phyloP scores from a whole-genome alignment of 2,113 vertebrate species.

The Eurypyga helias region DNA sequence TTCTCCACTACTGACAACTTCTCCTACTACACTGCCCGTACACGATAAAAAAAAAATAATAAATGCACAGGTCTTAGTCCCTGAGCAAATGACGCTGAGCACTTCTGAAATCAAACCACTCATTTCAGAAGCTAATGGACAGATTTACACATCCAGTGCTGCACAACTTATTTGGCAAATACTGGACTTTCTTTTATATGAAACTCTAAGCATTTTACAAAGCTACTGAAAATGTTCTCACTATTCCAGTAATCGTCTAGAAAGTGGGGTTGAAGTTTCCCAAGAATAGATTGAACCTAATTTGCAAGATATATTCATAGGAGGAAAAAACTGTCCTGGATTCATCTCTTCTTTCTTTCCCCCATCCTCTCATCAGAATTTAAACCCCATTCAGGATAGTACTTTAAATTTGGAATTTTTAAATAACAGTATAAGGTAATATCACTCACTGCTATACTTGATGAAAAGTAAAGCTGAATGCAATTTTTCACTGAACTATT shows the following conservation, averaged over 20 bases:
- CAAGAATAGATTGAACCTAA: not conserved
- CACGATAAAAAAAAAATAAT: not conserved
- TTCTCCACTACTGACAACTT: not conserved
- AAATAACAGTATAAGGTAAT: not conserved
- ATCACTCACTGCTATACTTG: not conserved
- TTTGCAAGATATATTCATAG: not conserved
- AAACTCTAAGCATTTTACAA: not conserved
- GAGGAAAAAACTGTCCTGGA: not conserved
- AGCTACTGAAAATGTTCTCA: not conserved
- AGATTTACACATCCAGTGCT: not conserved
- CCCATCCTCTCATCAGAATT: not conserved
- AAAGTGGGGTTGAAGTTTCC: not conserved
- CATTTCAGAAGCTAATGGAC: not conserved
- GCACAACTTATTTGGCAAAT: not conserved
- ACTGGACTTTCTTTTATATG: not conserved
- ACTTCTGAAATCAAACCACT: not conserved
- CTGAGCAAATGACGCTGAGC: not conserved
- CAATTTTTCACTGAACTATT: not conserved
- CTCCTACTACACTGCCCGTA: not conserved
- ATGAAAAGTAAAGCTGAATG: not conserved
- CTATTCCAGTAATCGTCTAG: not conserved
- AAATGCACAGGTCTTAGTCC: not conserved
- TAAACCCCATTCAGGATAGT: not conserved
- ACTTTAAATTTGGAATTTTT: not conserved
- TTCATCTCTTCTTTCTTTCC: not conserved